A percentile compares a stretch with the other conserved stretches of the same genome.
Evolutionary conservation across 64 coral and sea anemone genomes (phyloP).

Genomic region (Montipora sp.): DNA sequence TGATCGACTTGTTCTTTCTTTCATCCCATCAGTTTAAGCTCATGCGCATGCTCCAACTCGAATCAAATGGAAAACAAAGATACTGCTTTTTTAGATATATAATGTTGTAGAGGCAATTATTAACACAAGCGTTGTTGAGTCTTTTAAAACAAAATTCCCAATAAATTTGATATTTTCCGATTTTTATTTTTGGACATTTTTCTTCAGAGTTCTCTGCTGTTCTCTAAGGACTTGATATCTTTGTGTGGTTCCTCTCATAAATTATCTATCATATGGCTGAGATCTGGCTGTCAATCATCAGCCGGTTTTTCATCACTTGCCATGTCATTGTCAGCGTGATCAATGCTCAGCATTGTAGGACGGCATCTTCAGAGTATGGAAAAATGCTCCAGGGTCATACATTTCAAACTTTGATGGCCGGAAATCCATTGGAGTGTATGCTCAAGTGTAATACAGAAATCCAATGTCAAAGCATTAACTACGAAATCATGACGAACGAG

Average conservation of each 20-base stretch:
- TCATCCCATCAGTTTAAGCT: too few species aligned
- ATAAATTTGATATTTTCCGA: too few species aligned
- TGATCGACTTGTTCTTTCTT: too few species aligned
- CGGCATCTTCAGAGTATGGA: conserved; percentile 3
- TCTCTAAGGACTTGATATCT: background rate
- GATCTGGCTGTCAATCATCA: background rate
- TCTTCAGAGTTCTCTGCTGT: too few species aligned
- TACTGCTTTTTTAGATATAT: too few species aligned
- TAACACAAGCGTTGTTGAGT: too few species aligned
- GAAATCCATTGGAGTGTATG: background rate
- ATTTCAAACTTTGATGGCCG: background rate
- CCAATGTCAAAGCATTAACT: conserved; percentile 32
- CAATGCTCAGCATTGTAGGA: background rate
- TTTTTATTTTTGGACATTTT: too few species aligned
- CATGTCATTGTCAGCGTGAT: background rate
- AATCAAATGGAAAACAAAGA: too few species aligned
- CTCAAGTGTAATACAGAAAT: background rate
- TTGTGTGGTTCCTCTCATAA: background rate
- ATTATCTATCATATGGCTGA: background rate
- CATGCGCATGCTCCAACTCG: too few species aligned
- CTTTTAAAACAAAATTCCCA: too few species aligned
- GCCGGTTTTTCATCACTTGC: background rate
- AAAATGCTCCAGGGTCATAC: conserved; percentile 20
- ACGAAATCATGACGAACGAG: background rate
- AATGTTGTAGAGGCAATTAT: too few species aligned